Evolutionary conservation across 2,888 invertebrate genomes (phyloP).

Genomic region (Cheilosia vulpina): DNA sequence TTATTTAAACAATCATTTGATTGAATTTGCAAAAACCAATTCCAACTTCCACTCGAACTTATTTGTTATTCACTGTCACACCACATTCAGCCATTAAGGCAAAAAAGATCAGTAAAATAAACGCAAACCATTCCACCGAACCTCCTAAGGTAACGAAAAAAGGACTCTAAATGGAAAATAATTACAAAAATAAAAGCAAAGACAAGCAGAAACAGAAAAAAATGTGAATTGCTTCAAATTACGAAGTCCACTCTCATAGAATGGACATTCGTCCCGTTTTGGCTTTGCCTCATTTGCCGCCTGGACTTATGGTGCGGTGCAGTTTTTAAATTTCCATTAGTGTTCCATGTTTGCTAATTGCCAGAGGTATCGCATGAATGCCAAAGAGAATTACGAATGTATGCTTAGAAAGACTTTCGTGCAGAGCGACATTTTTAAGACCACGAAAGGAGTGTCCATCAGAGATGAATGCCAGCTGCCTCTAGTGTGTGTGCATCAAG

Average conservation of each 20-base stretch:
- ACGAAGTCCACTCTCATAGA: slow-evolving; percentile 65
- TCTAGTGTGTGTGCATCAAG: not conserved
- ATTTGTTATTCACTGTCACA: not conserved
- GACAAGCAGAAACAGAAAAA: not conserved
- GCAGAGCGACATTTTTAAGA: slow-evolving; percentile 48
- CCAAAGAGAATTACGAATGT: slow-evolving; percentile 71
- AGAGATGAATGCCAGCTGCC: not conserved
- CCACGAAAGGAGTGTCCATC: slow-evolving; percentile 6
- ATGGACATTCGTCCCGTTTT: slow-evolving; percentile 51
- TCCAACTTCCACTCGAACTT: not conserved
- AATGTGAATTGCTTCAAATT: slow-evolving; percentile 43
- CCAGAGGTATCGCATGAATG: slow-evolving; percentile 72
- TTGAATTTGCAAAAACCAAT: not conserved
- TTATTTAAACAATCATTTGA: too few relatives aligned
- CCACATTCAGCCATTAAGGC: not conserved
- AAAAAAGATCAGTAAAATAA: slow-evolving; percentile 13
- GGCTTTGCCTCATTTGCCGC: not conserved
- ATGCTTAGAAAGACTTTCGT: slow-evolving; percentile 56
- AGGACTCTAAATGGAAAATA: slow-evolving; percentile 55
- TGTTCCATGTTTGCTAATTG: slow-evolving; percentile 75
- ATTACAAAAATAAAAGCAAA: slow-evolving; percentile 31
- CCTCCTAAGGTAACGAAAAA: slow-evolving; percentile 24
- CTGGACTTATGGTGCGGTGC: slow-evolving; percentile 36
- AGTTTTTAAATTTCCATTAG: slow-evolving; percentile 75
- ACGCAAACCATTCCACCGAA: not conserved